Percentiles rank a stretch among this genome's conserved stretches.
phyloP scores from a whole-genome alignment of 2,888 invertebrate genomes.

The Labia minor region DNA sequence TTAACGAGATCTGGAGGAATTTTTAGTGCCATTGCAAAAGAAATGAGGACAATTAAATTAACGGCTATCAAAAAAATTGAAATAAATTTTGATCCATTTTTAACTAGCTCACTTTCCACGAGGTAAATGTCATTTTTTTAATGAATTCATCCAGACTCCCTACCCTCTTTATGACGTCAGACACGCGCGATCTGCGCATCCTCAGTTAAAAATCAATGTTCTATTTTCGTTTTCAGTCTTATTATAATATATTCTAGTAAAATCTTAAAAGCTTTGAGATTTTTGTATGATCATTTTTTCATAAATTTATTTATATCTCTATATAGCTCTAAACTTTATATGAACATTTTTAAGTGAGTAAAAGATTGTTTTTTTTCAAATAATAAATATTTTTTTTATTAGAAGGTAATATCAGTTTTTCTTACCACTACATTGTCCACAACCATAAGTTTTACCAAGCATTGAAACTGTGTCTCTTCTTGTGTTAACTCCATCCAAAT shows the following conservation, averaged over 20 bases:
- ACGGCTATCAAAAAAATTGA: constrained; percentile 67
- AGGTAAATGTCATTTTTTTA: constrained; percentile 41
- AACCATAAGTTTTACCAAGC: constrained; percentile 45
- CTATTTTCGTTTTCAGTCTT: background rate
- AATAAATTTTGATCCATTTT: constrained; percentile 77
- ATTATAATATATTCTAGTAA: background rate
- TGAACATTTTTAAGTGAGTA: no score
- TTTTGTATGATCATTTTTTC: no score
- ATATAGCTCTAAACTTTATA: no score
- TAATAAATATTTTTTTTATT: no score
- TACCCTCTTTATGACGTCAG: background rate
- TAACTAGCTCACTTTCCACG: constrained; percentile 52
- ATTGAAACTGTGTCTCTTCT: constrained; percentile 32
- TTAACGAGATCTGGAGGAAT: constrained; percentile 54
- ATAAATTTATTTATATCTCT: no score
- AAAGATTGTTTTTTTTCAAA: no score
- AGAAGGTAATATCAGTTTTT: no score
- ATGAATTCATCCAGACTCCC: constrained; percentile 4
- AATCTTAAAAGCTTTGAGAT: no score
- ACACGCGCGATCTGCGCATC: background rate
- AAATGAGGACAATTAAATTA: constrained; percentile 58
- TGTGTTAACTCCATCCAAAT: constrained; percentile 24
- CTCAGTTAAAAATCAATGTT: background rate
- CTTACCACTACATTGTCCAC: constrained; percentile 39
- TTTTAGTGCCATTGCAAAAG: constrained; percentile 60